Conservation (phyloP, 2,113 vertebrate species). For the Dipodomys merriami region DNA sequence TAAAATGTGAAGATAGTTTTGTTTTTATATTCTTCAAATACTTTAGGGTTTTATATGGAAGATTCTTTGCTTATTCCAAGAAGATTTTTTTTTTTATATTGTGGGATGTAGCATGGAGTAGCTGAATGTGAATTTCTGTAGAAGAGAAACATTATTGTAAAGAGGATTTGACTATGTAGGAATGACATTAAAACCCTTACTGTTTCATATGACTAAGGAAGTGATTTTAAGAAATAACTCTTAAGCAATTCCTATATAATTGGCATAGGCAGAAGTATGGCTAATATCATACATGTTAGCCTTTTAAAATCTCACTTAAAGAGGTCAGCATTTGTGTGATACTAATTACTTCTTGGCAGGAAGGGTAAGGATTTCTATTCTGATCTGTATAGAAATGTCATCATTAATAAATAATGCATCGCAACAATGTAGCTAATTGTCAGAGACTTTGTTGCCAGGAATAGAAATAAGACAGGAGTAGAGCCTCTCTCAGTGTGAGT, state of each 20-base stretch:
- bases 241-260: not conserved
- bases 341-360: conserved; percentile 51
- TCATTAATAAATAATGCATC: conserved; percentile 66
- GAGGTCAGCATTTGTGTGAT: not conserved
- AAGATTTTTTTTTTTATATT: conserved; percentile 33
- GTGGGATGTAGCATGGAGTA: conserved; percentile 6
- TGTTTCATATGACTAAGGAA: conserved; percentile 2
- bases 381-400: conserved; percentile 63
- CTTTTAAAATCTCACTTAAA: conserved; percentile 33
- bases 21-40: conserved; percentile 19
- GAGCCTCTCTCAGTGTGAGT: not conserved
- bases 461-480: not conserved
- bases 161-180: conserved; percentile 9
- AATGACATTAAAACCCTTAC: conserved; percentile 19
- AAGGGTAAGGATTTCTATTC: conserved; percentile 34
- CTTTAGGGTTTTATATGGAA: conserved; percentile 40
- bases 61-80: conserved; percentile 7
- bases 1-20: conserved; percentile 27
- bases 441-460: not conserved
- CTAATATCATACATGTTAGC: not conserved
- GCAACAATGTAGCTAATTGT: conserved; percentile 18
- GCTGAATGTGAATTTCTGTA: conserved; percentile 25
- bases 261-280: not conserved
- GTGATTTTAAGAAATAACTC: not conserved
- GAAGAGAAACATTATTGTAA: conserved; percentile 44